Conservation (phyloP, 2,113 vertebrate genomes). For the Brachypodius melanocephalos region DNA sequence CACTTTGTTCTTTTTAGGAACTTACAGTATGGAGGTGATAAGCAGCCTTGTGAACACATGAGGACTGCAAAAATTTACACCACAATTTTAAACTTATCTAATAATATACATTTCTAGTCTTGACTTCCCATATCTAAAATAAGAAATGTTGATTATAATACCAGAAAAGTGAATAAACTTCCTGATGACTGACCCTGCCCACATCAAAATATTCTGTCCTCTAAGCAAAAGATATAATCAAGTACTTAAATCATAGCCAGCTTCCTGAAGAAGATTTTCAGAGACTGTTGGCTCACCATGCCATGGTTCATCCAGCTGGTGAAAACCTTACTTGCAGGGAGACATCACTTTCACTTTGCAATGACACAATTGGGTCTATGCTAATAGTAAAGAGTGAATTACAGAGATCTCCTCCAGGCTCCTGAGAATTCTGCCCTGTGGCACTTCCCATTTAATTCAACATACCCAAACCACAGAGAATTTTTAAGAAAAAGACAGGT, state of each 20-base stretch:
- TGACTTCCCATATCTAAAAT: not conserved
- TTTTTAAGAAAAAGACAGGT: not conserved
- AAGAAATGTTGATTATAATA: not conserved
- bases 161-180: not conserved
- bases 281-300: not conserved
- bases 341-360: not conserved
- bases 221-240: not conserved
- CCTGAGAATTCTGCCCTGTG: not conserved
- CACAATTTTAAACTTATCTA: not conserved
- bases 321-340: not conserved
- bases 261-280: not conserved
- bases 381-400: not conserved
- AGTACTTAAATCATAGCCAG: not conserved
- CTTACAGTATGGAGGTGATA: not conserved
- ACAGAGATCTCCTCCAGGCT: not conserved
- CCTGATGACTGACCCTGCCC: not conserved
- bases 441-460: not conserved
- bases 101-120: not conserved
- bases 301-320: not conserved
- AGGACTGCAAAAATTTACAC: not conserved
- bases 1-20: not conserved
- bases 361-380: not conserved
- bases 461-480: not conserved
- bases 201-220: not conserved
- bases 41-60: not conserved